Evolutionary conservation across 2,113 vertebrate genomes (phyloP).

Genomic region (Alosa alosa): DNA sequence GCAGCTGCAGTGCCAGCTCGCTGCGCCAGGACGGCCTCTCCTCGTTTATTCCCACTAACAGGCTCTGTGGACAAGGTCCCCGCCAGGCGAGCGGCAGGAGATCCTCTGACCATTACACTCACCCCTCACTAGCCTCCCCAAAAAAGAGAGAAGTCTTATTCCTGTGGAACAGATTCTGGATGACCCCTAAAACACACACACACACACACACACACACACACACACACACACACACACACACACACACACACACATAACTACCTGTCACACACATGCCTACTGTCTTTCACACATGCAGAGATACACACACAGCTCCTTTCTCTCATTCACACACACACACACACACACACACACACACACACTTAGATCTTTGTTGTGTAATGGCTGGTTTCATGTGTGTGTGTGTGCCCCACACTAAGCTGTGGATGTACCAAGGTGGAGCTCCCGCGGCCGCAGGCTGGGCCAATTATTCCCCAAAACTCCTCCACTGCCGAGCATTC

Average conservation of each 20-base stretch:
- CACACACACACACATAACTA: background rate
- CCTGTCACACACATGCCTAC: background rate
- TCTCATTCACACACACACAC: background rate
- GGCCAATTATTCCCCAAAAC: slow-evolving; percentile 47
- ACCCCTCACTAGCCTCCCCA: background rate
- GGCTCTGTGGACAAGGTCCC: slow-evolving; percentile 48
- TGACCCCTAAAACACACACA: background rate
- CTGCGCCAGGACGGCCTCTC: slow-evolving; percentile 37
- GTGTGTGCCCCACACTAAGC: slow-evolving; percentile 26
- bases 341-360: background rate
- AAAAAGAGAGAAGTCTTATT: background rate
- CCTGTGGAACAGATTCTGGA: background rate
- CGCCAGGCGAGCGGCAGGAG: slow-evolving; percentile 42
- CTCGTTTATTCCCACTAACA: slow-evolving; percentile 53
- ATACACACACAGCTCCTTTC: background rate
- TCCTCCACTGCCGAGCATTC: slow-evolving; percentile 6
- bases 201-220: background rate
- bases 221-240: background rate
- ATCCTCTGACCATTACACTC: slow-evolving; percentile 48
- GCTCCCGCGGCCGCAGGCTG: slow-evolving; percentile 23
- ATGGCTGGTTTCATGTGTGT: background rate
- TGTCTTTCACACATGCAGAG: background rate
- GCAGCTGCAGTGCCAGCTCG: background rate
- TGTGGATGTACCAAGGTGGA: slow-evolving; percentile 36
- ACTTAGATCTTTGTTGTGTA: background rate